Conservation (phyloP, 2,113 vertebrate genomes). For the Meriones unguiculatus region DNA sequence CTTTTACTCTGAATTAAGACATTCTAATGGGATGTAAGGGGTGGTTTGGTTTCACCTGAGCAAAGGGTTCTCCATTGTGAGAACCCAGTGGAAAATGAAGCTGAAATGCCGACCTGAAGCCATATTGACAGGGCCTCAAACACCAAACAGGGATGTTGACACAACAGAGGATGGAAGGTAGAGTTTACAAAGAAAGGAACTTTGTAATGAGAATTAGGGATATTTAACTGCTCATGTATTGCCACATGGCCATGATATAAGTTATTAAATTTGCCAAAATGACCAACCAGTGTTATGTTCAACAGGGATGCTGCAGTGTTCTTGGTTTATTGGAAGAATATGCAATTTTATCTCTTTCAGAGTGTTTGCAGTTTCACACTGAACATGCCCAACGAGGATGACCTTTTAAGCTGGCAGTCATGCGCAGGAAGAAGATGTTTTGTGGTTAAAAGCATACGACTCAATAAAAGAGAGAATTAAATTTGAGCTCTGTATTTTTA, state of each 20-base stretch:
- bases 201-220: background rate
- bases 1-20: background rate
- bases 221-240: background rate
- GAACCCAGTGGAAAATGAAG: background rate
- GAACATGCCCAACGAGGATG: background rate
- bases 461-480: background rate
- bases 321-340: background rate
- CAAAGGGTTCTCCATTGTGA: background rate
- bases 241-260: background rate
- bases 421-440: background rate
- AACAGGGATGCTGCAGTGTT: background rate
- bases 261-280: background rate
- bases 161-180: background rate
- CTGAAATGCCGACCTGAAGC: background rate
- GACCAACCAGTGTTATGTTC: background rate
- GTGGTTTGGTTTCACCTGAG: background rate
- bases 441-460: background rate
- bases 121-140: background rate
- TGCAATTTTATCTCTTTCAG: constrained; percentile 9
- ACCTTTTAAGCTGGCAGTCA: background rate
- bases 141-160: background rate
- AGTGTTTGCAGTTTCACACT: background rate
- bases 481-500: background rate
- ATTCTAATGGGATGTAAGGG: background rate
- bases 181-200: constrained; percentile 1